phyloP scores from a whole-genome alignment of 2,113 vertebrate species.

The Verasper variegatus region DNA sequence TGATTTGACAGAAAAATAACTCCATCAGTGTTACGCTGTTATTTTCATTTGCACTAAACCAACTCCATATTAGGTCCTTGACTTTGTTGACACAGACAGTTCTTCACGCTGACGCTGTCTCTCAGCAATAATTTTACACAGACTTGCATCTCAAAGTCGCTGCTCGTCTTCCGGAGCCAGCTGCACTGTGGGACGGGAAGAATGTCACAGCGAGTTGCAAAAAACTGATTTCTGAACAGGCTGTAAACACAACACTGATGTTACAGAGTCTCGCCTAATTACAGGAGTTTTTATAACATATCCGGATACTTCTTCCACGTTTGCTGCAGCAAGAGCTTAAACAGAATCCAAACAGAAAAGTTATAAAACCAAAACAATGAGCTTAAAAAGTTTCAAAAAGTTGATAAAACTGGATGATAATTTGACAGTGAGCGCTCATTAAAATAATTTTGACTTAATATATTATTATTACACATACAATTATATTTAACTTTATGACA shows the following conservation, averaged over 20 bases:
- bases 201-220: background rate
- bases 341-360: background rate
- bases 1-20: conserved; percentile 58
- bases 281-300: background rate
- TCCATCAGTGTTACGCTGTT: conserved; percentile 51
- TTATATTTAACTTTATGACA: no score
- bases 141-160: background rate
- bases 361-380: background rate
- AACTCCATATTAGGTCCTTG: conserved; percentile 26
- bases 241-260: background rate
- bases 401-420: no score
- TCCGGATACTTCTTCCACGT: background rate
- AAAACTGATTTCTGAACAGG: conserved; percentile 4
- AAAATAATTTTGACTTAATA: no score
- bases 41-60: conserved; percentile 45
- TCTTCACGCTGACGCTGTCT: background rate
- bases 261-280: background rate
- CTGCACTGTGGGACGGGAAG: background rate
- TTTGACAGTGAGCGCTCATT: no score
- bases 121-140: conserved; percentile 8
- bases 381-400: no score
- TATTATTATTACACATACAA: no score
- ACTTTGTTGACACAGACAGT: conserved; percentile 39
- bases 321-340: background rate
- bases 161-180: background rate